Base-by-base conservation (phyloP, 2,888 invertebrate species). In the Lacanobia oleracea region DNA sequence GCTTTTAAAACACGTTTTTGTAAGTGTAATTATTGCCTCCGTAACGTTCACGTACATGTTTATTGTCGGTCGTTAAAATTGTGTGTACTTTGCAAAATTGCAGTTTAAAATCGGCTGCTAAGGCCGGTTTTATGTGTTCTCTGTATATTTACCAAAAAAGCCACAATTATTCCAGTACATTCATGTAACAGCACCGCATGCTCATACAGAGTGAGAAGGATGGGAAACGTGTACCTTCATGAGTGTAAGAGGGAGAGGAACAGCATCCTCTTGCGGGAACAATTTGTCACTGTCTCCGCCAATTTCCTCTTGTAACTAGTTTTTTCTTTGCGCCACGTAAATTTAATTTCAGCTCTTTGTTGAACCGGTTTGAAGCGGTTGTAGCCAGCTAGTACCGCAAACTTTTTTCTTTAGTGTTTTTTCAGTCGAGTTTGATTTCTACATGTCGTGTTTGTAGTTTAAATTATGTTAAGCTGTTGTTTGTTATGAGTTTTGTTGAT, bases 261-360 rank as follows among this genome's bases (percentile, higher is more conserved):
- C 84, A 90, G 77, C 86, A 89, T 90, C 89, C 92, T 94, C 92
- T 93, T 90, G 93, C 88, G 92, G 92, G 92, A 90, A 92, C 94
- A 93, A 95, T 95, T 95, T 95, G 94, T 95, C 95, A 95, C 93
- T 95, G 95, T 95, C 95, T 92, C 91, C 93, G 91, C 93, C 94
- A 95, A 95, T 95, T 95, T 95, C 93, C 94, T 91, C 93, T 92
- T 92, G 94, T 94, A 95, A 95, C 94, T 95, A 95, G 95, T 94
- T 95, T 95, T 95, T 95, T 95, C 94, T 94, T 94, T 93, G 91
- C 93, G 89, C 91, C 92, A 93, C 94, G 94, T 94, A 95, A 95
- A 95, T 95, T 95, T 94, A 95, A 95, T 95, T 95, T 95, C 89
- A 94, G 91, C 88, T 93, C 92, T 94, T 93, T 93, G 94, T 93